Conservation (phyloP, 2,113 vertebrate species). For the Lipotes vexillifer region DNA sequence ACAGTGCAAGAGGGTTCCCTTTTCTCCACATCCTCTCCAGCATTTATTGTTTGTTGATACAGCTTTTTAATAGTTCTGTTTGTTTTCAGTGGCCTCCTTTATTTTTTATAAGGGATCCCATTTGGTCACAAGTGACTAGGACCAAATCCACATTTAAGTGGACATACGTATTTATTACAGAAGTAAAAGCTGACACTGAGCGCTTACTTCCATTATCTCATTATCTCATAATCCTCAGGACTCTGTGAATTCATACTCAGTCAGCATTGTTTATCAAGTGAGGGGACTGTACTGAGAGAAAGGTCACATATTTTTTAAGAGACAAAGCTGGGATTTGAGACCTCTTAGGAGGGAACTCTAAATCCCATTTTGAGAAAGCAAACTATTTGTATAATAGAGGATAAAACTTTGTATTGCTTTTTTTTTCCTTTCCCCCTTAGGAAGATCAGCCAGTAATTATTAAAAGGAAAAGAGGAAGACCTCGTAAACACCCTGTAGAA, state of each 20-base stretch:
- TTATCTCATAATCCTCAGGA: neutral
- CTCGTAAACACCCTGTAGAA: constrained; percentile 83
- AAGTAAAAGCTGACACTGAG: neutral
- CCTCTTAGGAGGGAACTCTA: neutral
- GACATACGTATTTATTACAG: neutral
- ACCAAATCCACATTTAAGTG: neutral
- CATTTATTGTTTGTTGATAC: neutral
- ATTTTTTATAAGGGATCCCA: neutral
- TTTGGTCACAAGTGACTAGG: neutral
- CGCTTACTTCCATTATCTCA: accelerated
- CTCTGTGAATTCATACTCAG: accelerated
- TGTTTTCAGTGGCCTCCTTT: neutral
- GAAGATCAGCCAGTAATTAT: constrained; percentile 78
- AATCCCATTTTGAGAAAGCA: neutral
- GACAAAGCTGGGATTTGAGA: neutral
- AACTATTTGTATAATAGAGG: neutral
- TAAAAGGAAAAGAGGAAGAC: constrained; percentile 84
- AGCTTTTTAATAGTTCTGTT: neutral
- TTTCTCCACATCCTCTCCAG: no score
- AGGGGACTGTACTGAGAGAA: no score
- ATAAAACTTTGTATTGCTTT: neutral
- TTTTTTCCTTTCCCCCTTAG: constrained; percentile 45
- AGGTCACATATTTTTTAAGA: neutral
- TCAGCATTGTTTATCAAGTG: neutral
- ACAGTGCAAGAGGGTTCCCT: no score